Evolutionary conservation across 2,797 vertebrate genomes (phyloP), one percentile per base, ranked within the genome.

Genomic region (Onychomys leucogaster): DNA sequence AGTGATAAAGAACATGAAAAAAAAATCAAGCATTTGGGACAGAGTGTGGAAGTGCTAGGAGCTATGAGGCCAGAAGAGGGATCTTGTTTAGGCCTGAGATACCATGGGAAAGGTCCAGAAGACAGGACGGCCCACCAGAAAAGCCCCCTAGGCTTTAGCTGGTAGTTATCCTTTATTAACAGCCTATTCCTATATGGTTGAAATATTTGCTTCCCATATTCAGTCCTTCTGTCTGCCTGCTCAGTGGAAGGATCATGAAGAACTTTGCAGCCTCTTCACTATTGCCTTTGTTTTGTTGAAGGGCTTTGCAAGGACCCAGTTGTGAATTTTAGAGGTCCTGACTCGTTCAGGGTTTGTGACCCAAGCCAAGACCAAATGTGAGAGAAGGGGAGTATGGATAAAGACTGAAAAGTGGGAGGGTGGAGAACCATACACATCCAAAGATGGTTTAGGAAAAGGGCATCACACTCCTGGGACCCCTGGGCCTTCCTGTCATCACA

Each of bases 131-230:
- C 32, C 32, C 57, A 61, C 29, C 41, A 89, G 59, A 73, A 89
- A 43, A 41, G 32, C 29, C 8, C 81, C 63, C 63, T 34, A 3
- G 87, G 71, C 69, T 67, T 89, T 73, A 92, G 41, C 83, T 96
- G 91, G 43, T 71, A 89, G 73, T 29, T 89, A 29, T 27, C 80
- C 94, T 96, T 92, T 96, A 96, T 55, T 46, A 9, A 84, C 27
- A 3, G 10, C 81, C 91, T 41, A 0, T 97, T 96, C 76, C 49
- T 37, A n/a, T 6, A n/a, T 41, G 11, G 59, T 71, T 94, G 93
- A 96, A 81, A 85, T 82, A 13, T 37, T 25, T 52, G 61, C 27
- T 46, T 95, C 17, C 3, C 25, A 0, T 76, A 87, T 80, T 83
- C 82, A 41, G 0, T 9, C 41, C 5, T 7, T 67, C 78, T 76